These are phyloP conservation scores for Corydoras maculifer DNA, from an alignment of 2,113 vertebrate genomes.

Conservation along the genomic window DNA sequence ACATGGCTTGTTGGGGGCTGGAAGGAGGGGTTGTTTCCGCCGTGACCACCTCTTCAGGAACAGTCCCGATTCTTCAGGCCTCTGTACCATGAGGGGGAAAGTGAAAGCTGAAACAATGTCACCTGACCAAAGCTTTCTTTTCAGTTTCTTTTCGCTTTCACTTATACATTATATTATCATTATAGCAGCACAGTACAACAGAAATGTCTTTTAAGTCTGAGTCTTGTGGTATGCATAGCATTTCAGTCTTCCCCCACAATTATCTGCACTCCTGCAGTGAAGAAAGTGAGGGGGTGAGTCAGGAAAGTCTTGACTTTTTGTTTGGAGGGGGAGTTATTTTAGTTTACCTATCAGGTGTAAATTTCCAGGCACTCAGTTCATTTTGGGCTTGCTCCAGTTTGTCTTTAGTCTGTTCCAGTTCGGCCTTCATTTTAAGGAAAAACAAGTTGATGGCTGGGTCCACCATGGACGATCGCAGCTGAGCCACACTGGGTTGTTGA, in stretches of 20 bases:
- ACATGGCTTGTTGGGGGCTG: conserved; percentile 49
- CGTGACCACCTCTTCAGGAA: conserved; percentile 94
- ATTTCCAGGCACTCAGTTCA: conserved; percentile 99
- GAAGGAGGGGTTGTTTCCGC: conserved; percentile 66
- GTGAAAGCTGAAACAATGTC: conserved; percentile 98
- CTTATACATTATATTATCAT: conserved; percentile 52
- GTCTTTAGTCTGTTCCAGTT: conserved; percentile 99
- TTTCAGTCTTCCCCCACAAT: conserved; percentile 84
- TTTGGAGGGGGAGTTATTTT: conserved; percentile 88
- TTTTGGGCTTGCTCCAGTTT: conserved; percentile 99
- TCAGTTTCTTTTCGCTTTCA: conserved; percentile 87
- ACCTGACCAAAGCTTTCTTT: conserved; percentile 86
- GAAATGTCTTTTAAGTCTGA: conserved; percentile 88
- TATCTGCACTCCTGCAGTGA: conserved; percentile 95
- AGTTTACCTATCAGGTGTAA: conserved; percentile 99
- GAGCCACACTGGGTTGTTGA: conserved; percentile 95
- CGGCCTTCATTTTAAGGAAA: conserved; percentile 99
- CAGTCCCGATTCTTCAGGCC: conserved; percentile 92
- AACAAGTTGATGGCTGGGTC: conserved; percentile 99
- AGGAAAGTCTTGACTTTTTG: conserved; percentile 95
- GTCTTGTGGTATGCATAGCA: conserved; percentile 94
- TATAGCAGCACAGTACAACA: conserved; percentile 84
- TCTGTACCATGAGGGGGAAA: conserved; percentile 85
- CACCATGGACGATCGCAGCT: conserved; percentile 97
- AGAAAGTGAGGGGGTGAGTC: conserved; percentile 91